Percentiles rank a stretch among this genome's conserved stretches.
Conservation (phyloP, 1,140 invertebrate genomes). For the Calosoma granatense region DNA sequence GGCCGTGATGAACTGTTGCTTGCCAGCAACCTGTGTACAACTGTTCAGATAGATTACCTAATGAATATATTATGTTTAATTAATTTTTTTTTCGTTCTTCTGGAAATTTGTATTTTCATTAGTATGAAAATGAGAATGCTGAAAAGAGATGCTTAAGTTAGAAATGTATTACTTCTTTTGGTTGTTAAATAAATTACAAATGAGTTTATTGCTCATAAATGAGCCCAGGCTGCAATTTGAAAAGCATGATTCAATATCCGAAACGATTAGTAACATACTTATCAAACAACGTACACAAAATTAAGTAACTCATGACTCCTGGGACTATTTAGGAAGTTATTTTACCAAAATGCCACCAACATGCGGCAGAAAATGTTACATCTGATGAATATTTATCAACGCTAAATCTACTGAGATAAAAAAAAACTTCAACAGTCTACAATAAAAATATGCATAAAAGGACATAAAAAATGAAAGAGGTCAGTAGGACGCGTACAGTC, state of each 20-base stretch:
- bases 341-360: background rate
- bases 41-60: background rate
- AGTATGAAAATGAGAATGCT: too few species aligned
- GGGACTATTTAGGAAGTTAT: background rate
- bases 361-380: background rate
- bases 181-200: too few species aligned
- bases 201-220: too few species aligned
- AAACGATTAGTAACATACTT: too few species aligned
- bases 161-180: too few species aligned
- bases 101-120: too few species aligned
- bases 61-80: background rate
- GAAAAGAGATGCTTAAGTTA: too few species aligned
- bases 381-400: constrained; percentile 5
- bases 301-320: background rate
- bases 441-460: constrained; percentile 8
- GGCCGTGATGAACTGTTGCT: background rate
- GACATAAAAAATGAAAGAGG: constrained; percentile 3
- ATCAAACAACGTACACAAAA: background rate
- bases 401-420: constrained; percentile 1
- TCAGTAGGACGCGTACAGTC: background rate
- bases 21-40: background rate
- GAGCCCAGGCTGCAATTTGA: too few species aligned
- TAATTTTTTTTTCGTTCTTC: background rate
- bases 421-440: background rate
- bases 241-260: too few species aligned